phyloP scores from a whole-genome alignment of 1,140 invertebrate genomes.

The Pachyrhynchus sulphureomaculatus region DNA sequence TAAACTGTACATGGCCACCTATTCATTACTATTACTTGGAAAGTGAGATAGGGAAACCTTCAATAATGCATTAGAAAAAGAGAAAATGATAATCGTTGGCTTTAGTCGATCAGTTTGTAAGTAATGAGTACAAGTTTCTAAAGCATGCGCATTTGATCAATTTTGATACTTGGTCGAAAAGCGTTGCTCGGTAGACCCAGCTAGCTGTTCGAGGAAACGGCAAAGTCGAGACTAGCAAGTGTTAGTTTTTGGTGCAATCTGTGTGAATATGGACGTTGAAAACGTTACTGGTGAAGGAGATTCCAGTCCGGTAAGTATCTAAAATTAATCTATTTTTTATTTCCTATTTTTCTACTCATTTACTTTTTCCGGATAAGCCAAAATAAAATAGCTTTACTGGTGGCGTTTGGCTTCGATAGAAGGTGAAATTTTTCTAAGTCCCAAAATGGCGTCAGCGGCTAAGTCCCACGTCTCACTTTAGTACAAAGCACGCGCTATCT shows the following conservation, averaged over 20 bases:
- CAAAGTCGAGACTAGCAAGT: slow-evolving; percentile 2
- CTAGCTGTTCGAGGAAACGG: slow-evolving; percentile 10
- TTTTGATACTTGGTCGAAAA: slow-evolving; percentile 27
- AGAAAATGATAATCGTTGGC: no score
- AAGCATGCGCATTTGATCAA: not conserved
- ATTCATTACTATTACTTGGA: no score
- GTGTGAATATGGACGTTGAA: slow-evolving; percentile 45
- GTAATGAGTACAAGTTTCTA: not conserved
- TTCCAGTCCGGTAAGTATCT: slow-evolving; percentile 45
- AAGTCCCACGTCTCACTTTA: slow-evolving; percentile 56
- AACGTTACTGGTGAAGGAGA: slow-evolving; percentile 41
- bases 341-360: slow-evolving; percentile 23
- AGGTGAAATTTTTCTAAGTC: slow-evolving; percentile 77
- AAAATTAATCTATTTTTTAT: slow-evolving; percentile 34
- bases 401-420: slow-evolving; percentile 20
- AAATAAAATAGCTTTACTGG: slow-evolving; percentile 43
- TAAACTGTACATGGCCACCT: no score
- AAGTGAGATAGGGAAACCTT: no score
- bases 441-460: slow-evolving; percentile 79
- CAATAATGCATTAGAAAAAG: no score
- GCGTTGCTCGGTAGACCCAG: slow-evolving; percentile 15
- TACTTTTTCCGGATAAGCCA: slow-evolving; percentile 22
- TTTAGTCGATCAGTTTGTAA: no score
- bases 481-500: slow-evolving; percentile 24
- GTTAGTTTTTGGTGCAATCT: slow-evolving; percentile 30